Percentiles rank a stretch among this genome's conserved stretches.
phyloP scores from a whole-genome alignment of 2,888 invertebrate species.

The Cabera pusaria region DNA sequence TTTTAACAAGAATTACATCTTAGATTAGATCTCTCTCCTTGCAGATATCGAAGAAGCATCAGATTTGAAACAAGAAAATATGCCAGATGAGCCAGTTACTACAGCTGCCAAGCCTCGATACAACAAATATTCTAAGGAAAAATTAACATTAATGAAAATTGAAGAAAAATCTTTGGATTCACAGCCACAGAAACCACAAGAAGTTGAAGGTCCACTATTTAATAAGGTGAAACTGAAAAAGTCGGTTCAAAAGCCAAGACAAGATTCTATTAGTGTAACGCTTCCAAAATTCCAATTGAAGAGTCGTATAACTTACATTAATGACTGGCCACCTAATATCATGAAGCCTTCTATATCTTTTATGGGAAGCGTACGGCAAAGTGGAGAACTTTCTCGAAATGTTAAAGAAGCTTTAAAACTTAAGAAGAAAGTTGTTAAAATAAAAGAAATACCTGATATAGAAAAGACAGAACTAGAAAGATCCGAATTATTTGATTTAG shows the following conservation, averaged over 20 bases:
- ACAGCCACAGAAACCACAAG: conserved; percentile 81
- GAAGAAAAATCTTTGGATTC: conserved; percentile 84
- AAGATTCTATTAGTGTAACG: conserved; percentile 55
- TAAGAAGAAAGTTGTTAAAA: conserved; percentile 82
- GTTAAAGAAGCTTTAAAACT: conserved; percentile 86
- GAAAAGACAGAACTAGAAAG: conserved; percentile 80
- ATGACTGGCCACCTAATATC: conserved; percentile 85
- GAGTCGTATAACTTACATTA: conserved; percentile 85
- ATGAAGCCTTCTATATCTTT: conserved; percentile 76
- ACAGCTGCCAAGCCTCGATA: conserved; percentile 7
- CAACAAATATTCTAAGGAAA: conserved; percentile 39
- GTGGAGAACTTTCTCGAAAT: conserved; percentile 87
- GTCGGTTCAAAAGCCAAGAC: conserved; percentile 73
- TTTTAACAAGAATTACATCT: too few relatives aligned
- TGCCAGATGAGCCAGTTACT: conserved; percentile 1
- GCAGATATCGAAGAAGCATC: conserved; percentile 3
- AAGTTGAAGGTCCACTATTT: conserved; percentile 83
- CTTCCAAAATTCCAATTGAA: conserved; percentile 88
- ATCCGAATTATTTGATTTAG: conserved; percentile 53
- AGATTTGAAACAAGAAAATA: conserved; percentile 8
- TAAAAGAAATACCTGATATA: conserved; percentile 75
- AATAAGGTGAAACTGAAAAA: conserved; percentile 88
- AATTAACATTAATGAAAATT: conserved; percentile 80
- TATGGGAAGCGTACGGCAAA: conserved; percentile 82
- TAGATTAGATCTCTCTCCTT: too few relatives aligned